Evolutionary conservation across 2,113 vertebrate genomes (phyloP).

Genomic region (Calidris pugnax): DNA sequence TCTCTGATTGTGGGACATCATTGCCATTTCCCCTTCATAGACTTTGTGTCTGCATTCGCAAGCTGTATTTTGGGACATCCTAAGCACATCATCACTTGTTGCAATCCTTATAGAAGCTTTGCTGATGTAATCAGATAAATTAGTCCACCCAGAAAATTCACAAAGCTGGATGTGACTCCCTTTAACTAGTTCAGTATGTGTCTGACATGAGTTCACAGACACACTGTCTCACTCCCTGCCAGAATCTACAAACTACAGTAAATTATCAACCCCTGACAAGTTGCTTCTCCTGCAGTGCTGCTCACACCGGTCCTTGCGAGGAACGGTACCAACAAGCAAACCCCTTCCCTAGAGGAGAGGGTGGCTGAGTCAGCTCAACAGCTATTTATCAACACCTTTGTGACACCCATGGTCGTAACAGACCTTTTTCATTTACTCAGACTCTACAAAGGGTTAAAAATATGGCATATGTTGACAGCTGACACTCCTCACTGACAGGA

Average conservation of each 20-base stretch:
- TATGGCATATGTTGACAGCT: constrained; percentile 85
- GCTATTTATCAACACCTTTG: constrained; percentile 28
- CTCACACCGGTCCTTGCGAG: background rate
- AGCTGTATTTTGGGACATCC: background rate
- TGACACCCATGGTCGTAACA: background rate
- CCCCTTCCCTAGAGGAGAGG: background rate
- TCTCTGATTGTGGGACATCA: background rate
- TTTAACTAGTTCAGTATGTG: constrained; percentile 4
- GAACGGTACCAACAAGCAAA: background rate
- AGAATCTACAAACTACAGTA: background rate
- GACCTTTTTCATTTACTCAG: constrained; percentile 18
- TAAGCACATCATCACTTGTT: background rate
- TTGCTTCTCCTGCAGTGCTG: background rate
- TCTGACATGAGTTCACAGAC: constrained; percentile 6
- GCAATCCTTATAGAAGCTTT: background rate
- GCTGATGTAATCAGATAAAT: background rate
- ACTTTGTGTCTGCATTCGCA: background rate
- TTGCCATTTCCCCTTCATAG: background rate
- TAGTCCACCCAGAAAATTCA: background rate
- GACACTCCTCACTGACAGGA: constrained; percentile 75
- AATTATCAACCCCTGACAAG: background rate
- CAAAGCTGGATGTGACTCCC: background rate
- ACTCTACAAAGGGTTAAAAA: constrained; percentile 72
- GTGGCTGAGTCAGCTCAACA: background rate
- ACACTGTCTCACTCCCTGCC: background rate